These are phyloP conservation scores for Malacoctenus gilli DNA, from an alignment of 2,797 vertebrate species.

Conservation along the genomic window DNA sequence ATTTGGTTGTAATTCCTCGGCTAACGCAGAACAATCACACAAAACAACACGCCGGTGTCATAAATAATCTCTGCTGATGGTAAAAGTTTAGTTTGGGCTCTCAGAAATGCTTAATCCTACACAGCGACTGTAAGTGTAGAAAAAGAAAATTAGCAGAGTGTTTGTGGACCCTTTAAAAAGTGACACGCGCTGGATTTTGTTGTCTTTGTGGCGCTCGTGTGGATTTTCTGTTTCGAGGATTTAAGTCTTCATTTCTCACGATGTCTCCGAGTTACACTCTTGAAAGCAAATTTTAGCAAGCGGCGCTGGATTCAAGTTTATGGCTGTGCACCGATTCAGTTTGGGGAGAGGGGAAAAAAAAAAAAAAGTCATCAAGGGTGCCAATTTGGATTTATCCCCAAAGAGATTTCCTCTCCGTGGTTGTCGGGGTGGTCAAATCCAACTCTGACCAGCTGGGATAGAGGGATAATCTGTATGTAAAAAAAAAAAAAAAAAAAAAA, in stretches of 20 bases:
- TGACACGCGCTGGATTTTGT: no score
- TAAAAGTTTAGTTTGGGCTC: conserved; percentile 6
- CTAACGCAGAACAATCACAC: conserved; percentile 31
- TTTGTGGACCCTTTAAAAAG: no score
- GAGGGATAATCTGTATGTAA: conserved; percentile 80
- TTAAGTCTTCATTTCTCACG: neutral
- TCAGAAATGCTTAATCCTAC: no score
- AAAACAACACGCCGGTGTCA: conserved; percentile 6
- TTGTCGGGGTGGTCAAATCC: conserved; percentile 79
- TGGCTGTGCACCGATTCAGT: conserved; percentile 42
- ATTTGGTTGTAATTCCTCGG: conserved; percentile 40
- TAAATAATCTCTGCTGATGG: conserved; percentile 12
- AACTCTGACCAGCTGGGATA: conserved; percentile 82
- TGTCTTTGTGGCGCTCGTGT: no score
- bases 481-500: conserved; percentile 66
- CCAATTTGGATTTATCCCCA: conserved; percentile 80
- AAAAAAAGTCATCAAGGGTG: conserved; percentile 67
- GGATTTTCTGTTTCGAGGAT: neutral
- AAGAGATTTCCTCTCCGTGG: conserved; percentile 79
- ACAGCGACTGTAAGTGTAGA: no score
- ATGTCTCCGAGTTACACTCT: neutral
- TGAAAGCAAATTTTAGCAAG: neutral
- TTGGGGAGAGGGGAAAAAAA: conserved; percentile 20
- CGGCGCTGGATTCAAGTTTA: conserved; percentile 34
- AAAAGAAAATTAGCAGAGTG: no score